Evolutionary conservation across 2,888 invertebrate genomes (phyloP), one percentile per base, ranked within the genome.

Genomic region (Diarsia mendica): DNA sequence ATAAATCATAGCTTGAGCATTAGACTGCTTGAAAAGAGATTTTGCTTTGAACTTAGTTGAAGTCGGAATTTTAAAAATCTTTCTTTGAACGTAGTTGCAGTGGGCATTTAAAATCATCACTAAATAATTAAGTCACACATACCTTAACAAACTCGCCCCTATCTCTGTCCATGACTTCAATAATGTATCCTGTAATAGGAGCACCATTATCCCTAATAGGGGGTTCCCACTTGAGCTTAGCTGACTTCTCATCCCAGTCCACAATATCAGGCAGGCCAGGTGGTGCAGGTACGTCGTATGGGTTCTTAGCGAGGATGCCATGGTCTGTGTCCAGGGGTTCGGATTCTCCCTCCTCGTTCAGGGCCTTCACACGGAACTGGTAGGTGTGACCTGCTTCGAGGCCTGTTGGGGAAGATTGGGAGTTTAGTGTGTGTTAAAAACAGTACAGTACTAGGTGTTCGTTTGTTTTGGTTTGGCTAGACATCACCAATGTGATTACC

Each of bases 301-400:
- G 99, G 97, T 99, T 99, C 97, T 99, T 99, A 72, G 99, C 99
- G 18, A 99, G 94, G 77, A 98, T 98, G 0, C 98, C 97, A 53
- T 98, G 97, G 89, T 99, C 99, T 0, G 99, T 98, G 86, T 98
- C 98, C 65, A 99, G 95, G 10, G 99, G 99, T 89, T 99, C 99
- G 0, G 99, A 99, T 93, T 99, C 99, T 8, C 99, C 99, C 93
- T 99, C 99, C 90, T 99, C 99, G 94, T 99, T 99, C 15, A 99
- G 97, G 11, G 99, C 99, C 91, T 98, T 99, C 0, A 99, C 99
- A 77, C 99, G 97, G 97, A 99, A 99, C 93, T 99, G 98, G 96
- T 99, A 99, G 79, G 99, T 98, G 93, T 99, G 98, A 85, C 99
- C 99, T 72, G 99, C 99, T 94, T 99, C 99, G 20, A 99, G 97